Percentiles rank a stretch among this genome's conserved stretches.
phyloP scores from a whole-genome alignment of 1,140 invertebrate species.

The Dreissena polymorpha region DNA sequence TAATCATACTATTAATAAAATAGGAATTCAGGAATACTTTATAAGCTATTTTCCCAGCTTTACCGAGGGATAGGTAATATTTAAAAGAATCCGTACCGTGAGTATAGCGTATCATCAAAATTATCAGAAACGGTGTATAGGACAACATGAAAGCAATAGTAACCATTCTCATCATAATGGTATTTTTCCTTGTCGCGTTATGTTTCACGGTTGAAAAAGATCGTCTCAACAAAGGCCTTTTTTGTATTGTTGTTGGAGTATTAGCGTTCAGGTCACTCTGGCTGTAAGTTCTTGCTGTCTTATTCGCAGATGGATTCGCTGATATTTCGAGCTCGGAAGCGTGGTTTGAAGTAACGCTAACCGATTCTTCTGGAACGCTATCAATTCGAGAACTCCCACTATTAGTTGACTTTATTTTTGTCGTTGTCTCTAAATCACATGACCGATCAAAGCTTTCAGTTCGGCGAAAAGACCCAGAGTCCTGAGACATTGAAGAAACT shows the following conservation, averaged over 20 bases:
- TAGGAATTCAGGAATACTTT: slow-evolving; percentile 37
- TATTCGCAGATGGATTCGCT: not conserved
- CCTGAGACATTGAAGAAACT: not conserved
- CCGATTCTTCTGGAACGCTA: not conserved
- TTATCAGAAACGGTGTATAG: slow-evolving; percentile 43
- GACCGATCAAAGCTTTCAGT: not conserved
- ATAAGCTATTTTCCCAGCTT: slow-evolving; percentile 35
- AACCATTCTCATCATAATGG: slow-evolving; percentile 54
- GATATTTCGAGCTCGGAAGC: not conserved
- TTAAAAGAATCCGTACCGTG: not conserved
- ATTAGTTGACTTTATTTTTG: not conserved
- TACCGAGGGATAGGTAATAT: slow-evolving; percentile 4
- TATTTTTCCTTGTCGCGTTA: slow-evolving; percentile 43
- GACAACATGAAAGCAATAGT: slow-evolving; percentile 51
- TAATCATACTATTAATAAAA: slow-evolving; percentile 51
- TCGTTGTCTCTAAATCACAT: not conserved
- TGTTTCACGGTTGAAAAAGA: slow-evolving; percentile 23
- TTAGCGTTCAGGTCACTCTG: not conserved
- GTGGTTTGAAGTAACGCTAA: not conserved
- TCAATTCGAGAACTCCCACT: not conserved
- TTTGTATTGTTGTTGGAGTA: not conserved
- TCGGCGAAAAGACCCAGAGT: not conserved
- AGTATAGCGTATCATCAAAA: slow-evolving; percentile 36
- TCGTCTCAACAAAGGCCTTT: slow-evolving; percentile 3
- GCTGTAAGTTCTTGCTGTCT: not conserved